Evolutionary conservation across 2,888 invertebrate species (phyloP).

Genomic region (Prionchulus punctatus): DNA sequence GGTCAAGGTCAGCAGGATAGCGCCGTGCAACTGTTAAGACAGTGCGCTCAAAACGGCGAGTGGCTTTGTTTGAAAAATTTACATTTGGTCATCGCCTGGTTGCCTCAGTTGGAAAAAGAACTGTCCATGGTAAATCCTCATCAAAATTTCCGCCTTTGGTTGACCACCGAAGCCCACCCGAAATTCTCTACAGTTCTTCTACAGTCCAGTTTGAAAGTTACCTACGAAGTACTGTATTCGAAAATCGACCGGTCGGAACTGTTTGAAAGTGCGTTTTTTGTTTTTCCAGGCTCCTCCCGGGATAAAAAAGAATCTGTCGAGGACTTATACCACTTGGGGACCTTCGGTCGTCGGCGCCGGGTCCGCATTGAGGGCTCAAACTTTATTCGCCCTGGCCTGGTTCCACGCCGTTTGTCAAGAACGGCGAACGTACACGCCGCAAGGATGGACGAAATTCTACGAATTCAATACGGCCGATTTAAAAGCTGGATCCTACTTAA

Average conservation of each 20-base stretch:
- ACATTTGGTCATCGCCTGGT: constrained; percentile 55
- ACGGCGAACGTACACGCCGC: constrained; percentile 73
- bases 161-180: constrained; percentile 64
- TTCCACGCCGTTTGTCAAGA: constrained; percentile 73
- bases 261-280: constrained; percentile 10
- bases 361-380: constrained; percentile 35
- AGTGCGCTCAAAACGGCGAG: constrained; percentile 47
- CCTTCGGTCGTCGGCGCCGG: constrained; percentile 17
- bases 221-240: constrained; percentile 43
- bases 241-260: too few species aligned
- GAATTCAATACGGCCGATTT: constrained; percentile 70
- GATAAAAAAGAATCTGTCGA: constrained; percentile 58
- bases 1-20: constrained; percentile 58
- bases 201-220: constrained; percentile 58
- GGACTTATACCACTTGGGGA: constrained; percentile 51
- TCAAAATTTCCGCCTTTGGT: constrained; percentile 57
- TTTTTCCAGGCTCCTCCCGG: constrained; percentile 56
- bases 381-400: constrained; percentile 61
- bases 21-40: constrained; percentile 45
- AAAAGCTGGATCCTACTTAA: constrained; percentile 52
- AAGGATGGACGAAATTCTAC: constrained; percentile 71
- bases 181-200: constrained; percentile 57
- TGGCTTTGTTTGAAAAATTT: constrained; percentile 68
- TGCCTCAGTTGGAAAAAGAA: constrained; percentile 51
- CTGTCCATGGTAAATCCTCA: constrained; percentile 41